Evolutionary conservation across 2,888 invertebrate species (phyloP).

Genomic region (Leptinotarsa juncta): DNA sequence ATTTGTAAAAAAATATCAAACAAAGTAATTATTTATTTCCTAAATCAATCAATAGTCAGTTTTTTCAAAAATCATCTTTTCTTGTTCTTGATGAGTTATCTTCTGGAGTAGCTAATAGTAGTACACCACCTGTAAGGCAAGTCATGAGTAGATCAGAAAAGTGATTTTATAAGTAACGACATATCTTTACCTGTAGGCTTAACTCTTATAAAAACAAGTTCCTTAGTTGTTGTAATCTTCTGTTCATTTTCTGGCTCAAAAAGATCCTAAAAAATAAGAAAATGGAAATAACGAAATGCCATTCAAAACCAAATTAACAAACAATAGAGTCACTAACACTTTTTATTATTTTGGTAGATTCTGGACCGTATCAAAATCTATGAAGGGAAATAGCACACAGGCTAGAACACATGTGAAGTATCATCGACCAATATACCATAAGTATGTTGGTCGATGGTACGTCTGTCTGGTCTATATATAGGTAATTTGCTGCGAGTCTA

Average conservation of each 20-base stretch:
- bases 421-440: too few relatives aligned
- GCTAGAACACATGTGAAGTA: too few relatives aligned
- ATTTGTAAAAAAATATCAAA: not conserved
- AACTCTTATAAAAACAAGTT: conserved; percentile 43
- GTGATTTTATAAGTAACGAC: not conserved
- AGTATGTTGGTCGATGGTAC: too few relatives aligned
- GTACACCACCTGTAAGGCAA: conserved; percentile 17
- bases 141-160: not conserved
- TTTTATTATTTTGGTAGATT: too few relatives aligned
- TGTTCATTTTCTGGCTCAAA: conserved; percentile 34
- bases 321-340: too few relatives aligned
- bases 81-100: not conserved
- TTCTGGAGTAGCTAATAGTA: conserved; percentile 21
- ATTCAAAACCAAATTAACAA: too few relatives aligned
- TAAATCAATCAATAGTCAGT: not conserved
- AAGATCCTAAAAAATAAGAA: conserved; percentile 43
- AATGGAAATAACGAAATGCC: too few relatives aligned
- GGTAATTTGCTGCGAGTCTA: too few relatives aligned
- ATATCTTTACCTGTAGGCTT: conserved; percentile 48
- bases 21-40: not conserved
- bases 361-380: too few relatives aligned
- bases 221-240: conserved; percentile 51
- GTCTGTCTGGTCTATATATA: too few relatives aligned
- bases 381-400: too few relatives aligned
- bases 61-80: not conserved